Conservation (phyloP, 2,113 vertebrate species). For the Vireo altiloquus region DNA sequence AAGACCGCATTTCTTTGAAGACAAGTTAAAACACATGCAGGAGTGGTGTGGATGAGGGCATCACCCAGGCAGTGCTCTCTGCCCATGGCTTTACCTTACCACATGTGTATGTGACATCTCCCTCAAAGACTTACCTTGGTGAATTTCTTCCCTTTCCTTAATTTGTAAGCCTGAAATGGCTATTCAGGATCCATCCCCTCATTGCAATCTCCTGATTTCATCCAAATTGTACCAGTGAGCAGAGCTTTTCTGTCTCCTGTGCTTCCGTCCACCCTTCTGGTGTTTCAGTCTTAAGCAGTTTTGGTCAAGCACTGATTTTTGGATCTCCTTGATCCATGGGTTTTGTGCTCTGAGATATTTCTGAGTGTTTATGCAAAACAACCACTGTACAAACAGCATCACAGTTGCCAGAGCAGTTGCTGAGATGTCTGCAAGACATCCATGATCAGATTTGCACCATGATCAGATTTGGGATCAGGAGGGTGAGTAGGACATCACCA, state of each 20-base stretch:
- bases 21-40: neutral
- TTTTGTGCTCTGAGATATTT: neutral
- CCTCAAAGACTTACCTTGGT: neutral
- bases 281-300: neutral
- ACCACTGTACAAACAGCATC: neutral
- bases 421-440: neutral
- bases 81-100: neutral
- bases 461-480: neutral
- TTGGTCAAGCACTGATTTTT: neutral
- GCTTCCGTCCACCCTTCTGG: neutral
- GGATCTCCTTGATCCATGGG: neutral
- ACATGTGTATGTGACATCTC: accelerated
- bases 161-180: neutral
- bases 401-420: neutral
- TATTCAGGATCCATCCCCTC: neutral
- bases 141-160: neutral
- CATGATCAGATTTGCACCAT: neutral
- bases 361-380: neutral
- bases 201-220: neutral
- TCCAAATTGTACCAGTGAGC: neutral
- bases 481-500: neutral
- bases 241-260: neutral
- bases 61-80: neutral
- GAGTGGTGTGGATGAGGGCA: neutral
- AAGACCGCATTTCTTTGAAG: neutral